phyloP scores from a whole-genome alignment of 2,113 vertebrate species.

The Bagarius yarrelli region DNA sequence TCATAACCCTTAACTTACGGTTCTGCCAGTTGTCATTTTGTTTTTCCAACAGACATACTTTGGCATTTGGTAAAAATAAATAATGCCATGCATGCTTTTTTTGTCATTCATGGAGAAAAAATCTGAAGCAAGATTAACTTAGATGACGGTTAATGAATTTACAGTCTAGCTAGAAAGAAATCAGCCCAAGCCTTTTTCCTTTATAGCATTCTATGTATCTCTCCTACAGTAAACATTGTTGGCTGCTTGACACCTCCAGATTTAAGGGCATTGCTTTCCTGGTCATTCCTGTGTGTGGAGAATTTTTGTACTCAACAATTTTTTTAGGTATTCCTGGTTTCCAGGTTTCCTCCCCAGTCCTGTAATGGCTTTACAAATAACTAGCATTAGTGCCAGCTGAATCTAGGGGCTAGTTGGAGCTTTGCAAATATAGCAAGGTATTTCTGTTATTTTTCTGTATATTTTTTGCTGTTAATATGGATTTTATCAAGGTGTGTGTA shows the following conservation, averaged over 20 bases:
- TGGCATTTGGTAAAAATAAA: not conserved
- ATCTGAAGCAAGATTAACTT: not conserved
- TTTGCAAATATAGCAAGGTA: not conserved
- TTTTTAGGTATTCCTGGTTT: no score
- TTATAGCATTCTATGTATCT: not conserved
- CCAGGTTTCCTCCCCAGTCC: no score
- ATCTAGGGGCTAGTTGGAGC: not conserved
- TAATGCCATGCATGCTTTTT: not conserved
- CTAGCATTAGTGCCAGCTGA: not conserved
- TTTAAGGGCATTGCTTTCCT: no score
- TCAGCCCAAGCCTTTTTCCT: not conserved
- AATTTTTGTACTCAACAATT: no score
- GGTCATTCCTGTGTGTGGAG: no score
- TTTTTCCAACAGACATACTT: not conserved
- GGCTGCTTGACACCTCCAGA: no score
- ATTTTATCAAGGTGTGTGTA: not conserved
- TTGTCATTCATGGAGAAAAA: not conserved
- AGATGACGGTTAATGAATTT: not conserved
- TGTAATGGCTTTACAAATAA: no score
- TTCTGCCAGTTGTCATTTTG: not conserved
- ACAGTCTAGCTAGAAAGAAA: not conserved
- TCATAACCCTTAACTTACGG: not conserved
- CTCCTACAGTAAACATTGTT: not conserved
- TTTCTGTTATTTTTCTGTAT: not conserved
- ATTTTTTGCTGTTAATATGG: not conserved